phyloP scores from a whole-genome alignment of 1,140 invertebrate species.

The Aethina tumida region DNA sequence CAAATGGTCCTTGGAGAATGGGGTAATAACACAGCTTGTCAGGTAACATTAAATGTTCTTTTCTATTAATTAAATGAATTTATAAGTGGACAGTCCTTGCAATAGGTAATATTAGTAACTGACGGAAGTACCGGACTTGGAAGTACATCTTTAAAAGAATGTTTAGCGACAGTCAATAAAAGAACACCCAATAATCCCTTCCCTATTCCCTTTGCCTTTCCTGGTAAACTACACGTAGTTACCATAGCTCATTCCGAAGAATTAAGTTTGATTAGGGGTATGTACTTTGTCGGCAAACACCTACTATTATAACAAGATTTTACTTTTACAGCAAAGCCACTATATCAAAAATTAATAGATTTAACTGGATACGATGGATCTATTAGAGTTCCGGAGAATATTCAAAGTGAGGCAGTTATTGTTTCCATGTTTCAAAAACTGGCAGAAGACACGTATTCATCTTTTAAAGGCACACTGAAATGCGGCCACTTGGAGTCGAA shows the following conservation, averaged over 20 bases:
- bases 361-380: conserved; percentile 55
- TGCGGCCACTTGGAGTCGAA: conserved; percentile 69
- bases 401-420: conserved; percentile 38
- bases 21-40: conserved; percentile 69
- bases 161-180: conserved; percentile 36
- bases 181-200: conserved; percentile 43
- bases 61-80: not conserved
- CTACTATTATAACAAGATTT: not conserved
- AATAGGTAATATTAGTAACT: conserved; percentile 59
- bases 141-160: conserved; percentile 47
- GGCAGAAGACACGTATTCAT: conserved; percentile 66
- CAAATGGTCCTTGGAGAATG: conserved; percentile 71
- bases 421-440: conserved; percentile 60
- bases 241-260: conserved; percentile 53
- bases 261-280: conserved; percentile 41
- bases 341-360: conserved; percentile 48
- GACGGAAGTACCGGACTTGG: conserved; percentile 69
- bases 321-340: conserved; percentile 39
- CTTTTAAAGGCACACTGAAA: conserved; percentile 62
- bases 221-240: conserved; percentile 67
- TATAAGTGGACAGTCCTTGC: not conserved
- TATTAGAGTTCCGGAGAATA: conserved; percentile 54
- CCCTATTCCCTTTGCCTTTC: conserved; percentile 66
- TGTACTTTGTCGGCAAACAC: not conserved
- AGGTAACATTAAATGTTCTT: conserved; percentile 43